Percentiles rank a stretch among this genome's conserved stretches.
phyloP scores from a whole-genome alignment of 2,797 vertebrate genomes.

The Lepus townsendii region DNA sequence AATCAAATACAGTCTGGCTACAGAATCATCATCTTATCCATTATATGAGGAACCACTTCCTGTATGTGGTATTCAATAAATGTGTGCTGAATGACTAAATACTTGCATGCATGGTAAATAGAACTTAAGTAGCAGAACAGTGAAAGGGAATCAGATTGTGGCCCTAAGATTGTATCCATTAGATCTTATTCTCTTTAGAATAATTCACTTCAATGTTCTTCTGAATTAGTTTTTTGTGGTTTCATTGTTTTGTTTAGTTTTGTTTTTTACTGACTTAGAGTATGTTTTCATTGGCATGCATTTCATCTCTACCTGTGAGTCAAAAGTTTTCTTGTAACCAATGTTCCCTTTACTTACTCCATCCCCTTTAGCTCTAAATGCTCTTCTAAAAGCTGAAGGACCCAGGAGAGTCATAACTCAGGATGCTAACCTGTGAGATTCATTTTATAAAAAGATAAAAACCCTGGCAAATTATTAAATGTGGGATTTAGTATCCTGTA shows the following conservation, averaged over 20 bases:
- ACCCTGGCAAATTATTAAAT: slow-evolving; percentile 71
- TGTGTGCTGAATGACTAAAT: not conserved
- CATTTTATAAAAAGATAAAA: slow-evolving; percentile 66
- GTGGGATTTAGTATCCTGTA: slow-evolving; percentile 50
- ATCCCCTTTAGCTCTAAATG: not conserved
- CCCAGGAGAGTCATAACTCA: slow-evolving; percentile 28
- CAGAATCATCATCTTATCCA: not conserved
- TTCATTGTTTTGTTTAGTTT: too few relatives aligned
- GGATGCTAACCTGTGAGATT: slow-evolving; percentile 48
- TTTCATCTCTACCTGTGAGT: not conserved
- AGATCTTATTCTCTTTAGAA: not conserved
- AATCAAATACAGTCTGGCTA: not conserved
- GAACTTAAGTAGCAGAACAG: not conserved
- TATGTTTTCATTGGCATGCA: not conserved
- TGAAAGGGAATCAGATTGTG: not conserved
- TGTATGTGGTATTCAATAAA: not conserved
- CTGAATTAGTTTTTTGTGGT: not conserved
- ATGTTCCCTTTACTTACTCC: slow-evolving; percentile 40
- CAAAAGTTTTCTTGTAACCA: slow-evolving; percentile 21
- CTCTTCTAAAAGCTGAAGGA: slow-evolving; percentile 37
- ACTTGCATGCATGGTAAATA: not conserved
- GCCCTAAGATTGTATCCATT: not conserved
- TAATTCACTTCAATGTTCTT: not conserved
- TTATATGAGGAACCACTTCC: not conserved
- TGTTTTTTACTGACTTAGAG: not conserved